A percentile compares a stretch with the other conserved stretches of the same genome.
Conservation (phyloP, 2,113 vertebrate species). For the Peromyscus leucopus region DNA sequence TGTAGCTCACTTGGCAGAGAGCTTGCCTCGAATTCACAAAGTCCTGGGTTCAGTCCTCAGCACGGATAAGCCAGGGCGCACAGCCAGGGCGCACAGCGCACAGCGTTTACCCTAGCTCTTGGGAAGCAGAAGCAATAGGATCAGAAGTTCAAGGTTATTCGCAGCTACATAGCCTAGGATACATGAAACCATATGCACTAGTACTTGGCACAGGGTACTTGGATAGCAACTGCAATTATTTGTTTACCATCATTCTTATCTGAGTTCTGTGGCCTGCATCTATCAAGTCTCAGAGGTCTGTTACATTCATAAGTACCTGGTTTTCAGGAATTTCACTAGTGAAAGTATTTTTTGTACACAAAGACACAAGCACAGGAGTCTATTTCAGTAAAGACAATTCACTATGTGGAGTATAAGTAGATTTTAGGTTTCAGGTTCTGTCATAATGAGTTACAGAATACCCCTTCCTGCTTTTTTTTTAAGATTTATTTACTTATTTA, state of each 20-base stretch:
- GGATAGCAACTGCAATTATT: not conserved
- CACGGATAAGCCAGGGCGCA: not conserved
- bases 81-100: too few relatives aligned
- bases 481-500: too few relatives aligned
- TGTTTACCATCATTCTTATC: not conserved
- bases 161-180: not conserved
- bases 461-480: not conserved
- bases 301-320: not conserved
- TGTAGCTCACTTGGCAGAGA: not conserved
- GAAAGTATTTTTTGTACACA: constrained; percentile 10
- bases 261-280: not conserved
- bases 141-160: not conserved
- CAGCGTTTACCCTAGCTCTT: too few relatives aligned
- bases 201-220: not conserved
- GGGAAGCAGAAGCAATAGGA: not conserved
- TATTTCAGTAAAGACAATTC: not conserved
- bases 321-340: constrained; percentile 1
- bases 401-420: not conserved
- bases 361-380: not conserved
- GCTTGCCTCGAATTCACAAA: not conserved
- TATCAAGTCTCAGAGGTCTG: not conserved
- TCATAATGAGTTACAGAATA: not conserved
- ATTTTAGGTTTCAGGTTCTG: not conserved
- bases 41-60: not conserved
- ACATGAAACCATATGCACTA: not conserved